These are phyloP conservation scores for Zeus faber DNA, from an alignment of 2,113 vertebrate species.

Conservation along the genomic window DNA sequence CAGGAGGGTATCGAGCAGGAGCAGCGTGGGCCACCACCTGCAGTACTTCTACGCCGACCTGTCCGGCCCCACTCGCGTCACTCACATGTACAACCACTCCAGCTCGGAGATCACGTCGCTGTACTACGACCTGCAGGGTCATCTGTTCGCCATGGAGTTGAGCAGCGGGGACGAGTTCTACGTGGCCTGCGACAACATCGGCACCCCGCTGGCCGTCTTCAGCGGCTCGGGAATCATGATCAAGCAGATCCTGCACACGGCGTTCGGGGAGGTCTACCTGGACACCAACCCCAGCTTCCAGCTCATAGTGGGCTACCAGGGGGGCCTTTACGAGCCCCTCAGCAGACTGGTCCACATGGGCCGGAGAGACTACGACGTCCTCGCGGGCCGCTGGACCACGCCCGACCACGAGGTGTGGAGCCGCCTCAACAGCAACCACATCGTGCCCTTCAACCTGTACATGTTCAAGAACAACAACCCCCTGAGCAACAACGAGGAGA, in stretches of 20 bases:
- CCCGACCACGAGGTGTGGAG: slow-evolving; percentile 93
- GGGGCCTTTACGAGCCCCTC: slow-evolving; percentile 93
- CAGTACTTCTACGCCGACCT: slow-evolving; percentile 98
- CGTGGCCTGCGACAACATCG: slow-evolving; percentile 95
- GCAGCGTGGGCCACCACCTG: slow-evolving; percentile 84
- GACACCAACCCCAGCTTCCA: slow-evolving; percentile 96
- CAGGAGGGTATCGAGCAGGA: slow-evolving; percentile 90
- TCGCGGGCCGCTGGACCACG: slow-evolving; percentile 95
- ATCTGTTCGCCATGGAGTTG: slow-evolving; percentile 96
- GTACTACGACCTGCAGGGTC: slow-evolving; percentile 97
- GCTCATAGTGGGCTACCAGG: slow-evolving; percentile 91
- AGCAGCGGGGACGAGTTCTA: slow-evolving; percentile 97
- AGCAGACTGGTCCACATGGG: slow-evolving; percentile 96
- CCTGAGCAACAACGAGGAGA: slow-evolving; percentile 93
- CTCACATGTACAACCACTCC: slow-evolving; percentile 97
- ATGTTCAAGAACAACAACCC: slow-evolving; percentile 99
- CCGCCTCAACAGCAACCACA: slow-evolving; percentile 84
- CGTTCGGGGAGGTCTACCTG: slow-evolving; percentile 95
- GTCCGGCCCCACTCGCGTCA: slow-evolving; percentile 91
- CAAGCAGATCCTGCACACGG: slow-evolving; percentile 93
- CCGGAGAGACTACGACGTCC: slow-evolving; percentile 90
- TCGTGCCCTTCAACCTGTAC: slow-evolving; percentile 96
- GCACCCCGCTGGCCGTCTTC: slow-evolving; percentile 95
- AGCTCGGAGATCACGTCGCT: slow-evolving; percentile 96
- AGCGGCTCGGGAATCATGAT: slow-evolving; percentile 95